Evolutionary conservation across 2,888 invertebrate genomes (phyloP).

Genomic region (Eupithecia insigniata): DNA sequence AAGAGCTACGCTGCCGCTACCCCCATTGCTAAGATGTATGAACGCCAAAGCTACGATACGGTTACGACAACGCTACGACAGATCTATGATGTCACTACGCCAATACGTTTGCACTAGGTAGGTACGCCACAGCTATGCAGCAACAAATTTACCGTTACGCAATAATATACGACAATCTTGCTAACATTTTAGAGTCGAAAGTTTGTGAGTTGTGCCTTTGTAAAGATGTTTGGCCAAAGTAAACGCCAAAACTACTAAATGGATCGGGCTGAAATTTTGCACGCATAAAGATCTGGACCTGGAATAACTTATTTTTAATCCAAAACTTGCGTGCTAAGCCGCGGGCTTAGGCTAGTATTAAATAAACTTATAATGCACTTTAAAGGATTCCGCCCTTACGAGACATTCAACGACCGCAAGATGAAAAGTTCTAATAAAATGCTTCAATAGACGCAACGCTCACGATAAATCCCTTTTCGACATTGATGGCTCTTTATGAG

Average conservation of each 20-base stretch:
- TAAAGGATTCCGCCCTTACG: not conserved
- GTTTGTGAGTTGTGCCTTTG: too few relatives aligned
- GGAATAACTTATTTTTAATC: too few relatives aligned
- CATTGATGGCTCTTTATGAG: constrained; percentile 23
- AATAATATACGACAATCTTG: not conserved
- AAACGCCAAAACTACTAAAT: too few relatives aligned
- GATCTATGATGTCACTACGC: not conserved
- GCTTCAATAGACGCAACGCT: constrained; percentile 17
- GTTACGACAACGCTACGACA: not conserved
- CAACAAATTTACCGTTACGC: not conserved
- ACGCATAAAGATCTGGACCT: too few relatives aligned
- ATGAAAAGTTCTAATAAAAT: constrained; percentile 20
- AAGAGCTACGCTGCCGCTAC: too few relatives aligned
- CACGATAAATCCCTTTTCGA: constrained; percentile 26
- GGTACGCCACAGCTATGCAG: not conserved
- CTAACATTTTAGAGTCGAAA: too few relatives aligned
- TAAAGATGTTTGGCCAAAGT: too few relatives aligned
- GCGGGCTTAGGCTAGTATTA: too few relatives aligned
- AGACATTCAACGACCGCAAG: constrained; percentile 44
- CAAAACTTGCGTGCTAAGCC: too few relatives aligned
- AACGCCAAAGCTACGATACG: not conserved
- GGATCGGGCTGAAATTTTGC: too few relatives aligned
- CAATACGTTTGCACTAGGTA: not conserved
- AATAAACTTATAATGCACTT: constrained; percentile 11
- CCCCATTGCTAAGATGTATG: too few relatives aligned